phyloP scores from a whole-genome alignment of 2,888 invertebrate species.

The Microplitis manilae region DNA sequence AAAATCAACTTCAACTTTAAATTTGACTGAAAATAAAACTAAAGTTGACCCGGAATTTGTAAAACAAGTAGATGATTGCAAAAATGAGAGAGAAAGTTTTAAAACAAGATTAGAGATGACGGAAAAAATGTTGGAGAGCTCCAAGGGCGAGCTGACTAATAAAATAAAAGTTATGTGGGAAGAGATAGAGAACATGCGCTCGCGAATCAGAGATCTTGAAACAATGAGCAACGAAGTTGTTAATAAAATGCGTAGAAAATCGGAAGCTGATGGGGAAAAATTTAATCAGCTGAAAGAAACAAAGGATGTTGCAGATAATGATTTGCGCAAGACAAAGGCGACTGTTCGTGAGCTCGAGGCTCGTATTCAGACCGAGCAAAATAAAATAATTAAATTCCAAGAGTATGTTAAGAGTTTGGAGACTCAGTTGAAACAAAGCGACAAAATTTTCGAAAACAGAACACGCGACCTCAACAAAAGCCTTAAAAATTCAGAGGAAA shows the following conservation, averaged over 20 bases:
- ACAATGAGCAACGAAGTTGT: conserved; percentile 34
- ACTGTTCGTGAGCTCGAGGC: conserved; percentile 57
- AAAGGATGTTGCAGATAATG: conserved; percentile 49
- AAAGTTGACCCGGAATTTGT: conserved; percentile 33
- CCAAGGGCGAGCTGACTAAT: conserved; percentile 45
- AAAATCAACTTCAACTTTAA: conserved; percentile 38
- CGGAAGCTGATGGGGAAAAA: conserved; percentile 49
- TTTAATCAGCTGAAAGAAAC: conserved; percentile 52
- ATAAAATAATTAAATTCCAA: conserved; percentile 55
- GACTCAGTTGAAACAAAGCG: conserved; percentile 58
- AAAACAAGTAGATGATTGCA: conserved; percentile 42
- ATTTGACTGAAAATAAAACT: conserved; percentile 10
- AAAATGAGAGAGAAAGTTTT: conserved; percentile 43
- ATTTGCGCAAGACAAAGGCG: conserved; percentile 52
- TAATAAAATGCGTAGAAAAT: conserved; percentile 48
- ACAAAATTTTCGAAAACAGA: conserved; percentile 52
- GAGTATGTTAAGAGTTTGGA: conserved; percentile 53
- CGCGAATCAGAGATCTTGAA: conserved; percentile 45
- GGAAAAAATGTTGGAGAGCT: conserved; percentile 36
- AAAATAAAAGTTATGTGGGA: conserved; percentile 43
- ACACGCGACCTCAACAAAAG: conserved; percentile 58
- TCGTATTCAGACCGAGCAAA: conserved; percentile 49
- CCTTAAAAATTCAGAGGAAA: conserved; percentile 56
- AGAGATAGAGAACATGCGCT: conserved; percentile 33
- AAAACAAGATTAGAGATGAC: conserved; percentile 47